Conservation (phyloP, 2,888 invertebrate species). For the Pyrochroa serraticornis region DNA sequence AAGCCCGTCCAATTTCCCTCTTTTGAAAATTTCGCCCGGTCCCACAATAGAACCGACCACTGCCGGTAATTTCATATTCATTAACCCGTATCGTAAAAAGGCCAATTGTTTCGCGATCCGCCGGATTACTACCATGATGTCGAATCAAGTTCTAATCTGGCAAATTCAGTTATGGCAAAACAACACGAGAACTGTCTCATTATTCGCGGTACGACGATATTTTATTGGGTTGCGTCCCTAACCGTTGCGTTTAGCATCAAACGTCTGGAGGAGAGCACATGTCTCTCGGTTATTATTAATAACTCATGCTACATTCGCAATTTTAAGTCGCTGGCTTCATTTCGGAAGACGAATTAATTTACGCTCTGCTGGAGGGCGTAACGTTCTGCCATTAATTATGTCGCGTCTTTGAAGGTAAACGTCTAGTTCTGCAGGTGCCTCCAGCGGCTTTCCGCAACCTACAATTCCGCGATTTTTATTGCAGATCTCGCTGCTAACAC, state of each 20-base stretch:
- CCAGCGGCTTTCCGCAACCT: too few species aligned
- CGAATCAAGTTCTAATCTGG: conserved; percentile 9
- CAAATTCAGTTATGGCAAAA: too few species aligned
- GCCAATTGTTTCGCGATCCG: too few species aligned
- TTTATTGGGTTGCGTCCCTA: conserved; percentile 6
- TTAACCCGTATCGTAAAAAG: not conserved
- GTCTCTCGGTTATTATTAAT: conserved; percentile 9
- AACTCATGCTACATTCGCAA: conserved; percentile 7
- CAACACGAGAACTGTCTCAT: not conserved
- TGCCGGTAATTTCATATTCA: not conserved
- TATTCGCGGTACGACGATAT: conserved; percentile 14
- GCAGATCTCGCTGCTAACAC: not conserved
- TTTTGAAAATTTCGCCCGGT: conserved; percentile 13
- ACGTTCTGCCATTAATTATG: conserved; percentile 6
- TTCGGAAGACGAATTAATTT: conserved; percentile 17
- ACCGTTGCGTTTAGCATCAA: conserved; percentile 2
- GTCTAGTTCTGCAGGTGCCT: too few species aligned
- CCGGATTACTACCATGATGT: not conserved
- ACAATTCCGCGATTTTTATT: too few species aligned
- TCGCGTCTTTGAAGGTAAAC: conserved; percentile 2
- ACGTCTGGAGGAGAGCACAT: conserved; percentile 1
- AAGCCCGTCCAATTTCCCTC: conserved; percentile 6
- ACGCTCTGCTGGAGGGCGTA: conserved; percentile 6
- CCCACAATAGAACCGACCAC: not conserved
- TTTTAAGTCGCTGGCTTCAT: conserved; percentile 7